Percentiles rank a stretch among this genome's conserved stretches.
phyloP scores from a whole-genome alignment of 2,888 invertebrate genomes.

The Cerastoderma edule region DNA sequence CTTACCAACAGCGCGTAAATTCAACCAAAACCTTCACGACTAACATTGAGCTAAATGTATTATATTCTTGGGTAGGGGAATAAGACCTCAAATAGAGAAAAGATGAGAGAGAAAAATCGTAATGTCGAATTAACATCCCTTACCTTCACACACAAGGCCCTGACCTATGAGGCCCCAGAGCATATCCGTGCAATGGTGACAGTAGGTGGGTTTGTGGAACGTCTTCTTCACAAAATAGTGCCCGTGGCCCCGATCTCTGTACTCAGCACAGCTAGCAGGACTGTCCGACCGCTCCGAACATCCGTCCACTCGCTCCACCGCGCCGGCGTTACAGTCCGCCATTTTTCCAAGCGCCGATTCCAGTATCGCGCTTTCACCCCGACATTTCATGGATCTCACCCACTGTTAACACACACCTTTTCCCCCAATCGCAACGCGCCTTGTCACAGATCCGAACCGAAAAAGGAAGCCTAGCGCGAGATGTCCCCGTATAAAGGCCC shows the following conservation, averaged over 20 bases:
- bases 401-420: background rate
- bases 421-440: constrained; percentile 14
- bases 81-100: too few relatives aligned
- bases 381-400: constrained; percentile 59
- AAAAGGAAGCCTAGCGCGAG: constrained; percentile 32
- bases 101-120: too few relatives aligned
- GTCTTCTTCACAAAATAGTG: constrained; percentile 99
- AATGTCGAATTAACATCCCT: too few relatives aligned
- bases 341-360: constrained; percentile 52
- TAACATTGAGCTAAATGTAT: too few relatives aligned
- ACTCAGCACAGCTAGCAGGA: constrained; percentile 64
- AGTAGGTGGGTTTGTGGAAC: constrained; percentile 99
- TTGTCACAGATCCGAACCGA: constrained; percentile 34
- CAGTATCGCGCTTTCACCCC: constrained; percentile 44
- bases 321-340: constrained; percentile 63
- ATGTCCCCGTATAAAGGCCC: constrained; percentile 26
- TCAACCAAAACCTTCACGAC: too few relatives aligned
- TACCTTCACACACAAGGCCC: constrained; percentile 99
- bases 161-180: constrained; percentile 99
- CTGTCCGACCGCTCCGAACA: constrained; percentile 64
- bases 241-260: constrained; percentile 85
- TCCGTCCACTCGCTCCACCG: constrained; percentile 26
- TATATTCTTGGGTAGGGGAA: too few relatives aligned
- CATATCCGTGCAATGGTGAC: constrained; percentile 99
- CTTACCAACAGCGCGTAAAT: too few relatives aligned